phyloP scores from a whole-genome alignment of 2,888 invertebrate genomes.

The Chymomyza fuscimana region DNA sequence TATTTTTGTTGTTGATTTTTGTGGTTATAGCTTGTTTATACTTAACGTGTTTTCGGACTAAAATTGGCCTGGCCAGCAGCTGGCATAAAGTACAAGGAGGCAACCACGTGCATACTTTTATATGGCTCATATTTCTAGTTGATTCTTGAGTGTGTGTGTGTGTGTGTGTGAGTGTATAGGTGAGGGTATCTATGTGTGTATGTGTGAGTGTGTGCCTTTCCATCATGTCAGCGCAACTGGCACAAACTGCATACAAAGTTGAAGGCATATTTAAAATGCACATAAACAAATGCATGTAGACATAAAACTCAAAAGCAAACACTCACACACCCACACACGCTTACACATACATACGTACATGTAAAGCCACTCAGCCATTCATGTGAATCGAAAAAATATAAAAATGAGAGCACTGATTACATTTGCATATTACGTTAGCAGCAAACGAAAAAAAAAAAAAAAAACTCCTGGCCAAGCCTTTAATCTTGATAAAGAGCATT shows the following conservation, averaged over 20 bases:
- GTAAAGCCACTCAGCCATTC: slow-evolving; percentile 15
- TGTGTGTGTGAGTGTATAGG: not conserved
- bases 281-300: slow-evolving; percentile 67
- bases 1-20: slow-evolving; percentile 18
- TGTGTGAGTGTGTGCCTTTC: slow-evolving; percentile 1
- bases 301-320: slow-evolving; percentile 45
- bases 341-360: slow-evolving; percentile 4
- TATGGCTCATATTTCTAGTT: slow-evolving; percentile 1
- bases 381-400: slow-evolving; percentile 47
- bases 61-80: slow-evolving; percentile 40
- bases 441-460: not conserved
- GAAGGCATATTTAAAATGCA: slow-evolving; percentile 56
- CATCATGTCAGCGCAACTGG: slow-evolving; percentile 13
- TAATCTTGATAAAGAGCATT: slow-evolving; percentile 50
- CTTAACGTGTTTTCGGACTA: slow-evolving; percentile 5
- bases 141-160: not conserved
- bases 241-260: slow-evolving; percentile 55
- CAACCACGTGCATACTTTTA: not conserved
- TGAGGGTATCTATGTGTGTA: not conserved
- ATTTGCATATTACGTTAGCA: slow-evolving; percentile 66
- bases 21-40: slow-evolving; percentile 24
- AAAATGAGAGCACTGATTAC: slow-evolving; percentile 67
- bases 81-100: slow-evolving; percentile 9
- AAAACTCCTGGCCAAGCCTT: not conserved
- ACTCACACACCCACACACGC: not conserved